A percentile compares a stretch with the other conserved stretches of the same genome.
phyloP scores from a whole-genome alignment of 2,888 invertebrate species.

The Myopa tessellatipennis region DNA sequence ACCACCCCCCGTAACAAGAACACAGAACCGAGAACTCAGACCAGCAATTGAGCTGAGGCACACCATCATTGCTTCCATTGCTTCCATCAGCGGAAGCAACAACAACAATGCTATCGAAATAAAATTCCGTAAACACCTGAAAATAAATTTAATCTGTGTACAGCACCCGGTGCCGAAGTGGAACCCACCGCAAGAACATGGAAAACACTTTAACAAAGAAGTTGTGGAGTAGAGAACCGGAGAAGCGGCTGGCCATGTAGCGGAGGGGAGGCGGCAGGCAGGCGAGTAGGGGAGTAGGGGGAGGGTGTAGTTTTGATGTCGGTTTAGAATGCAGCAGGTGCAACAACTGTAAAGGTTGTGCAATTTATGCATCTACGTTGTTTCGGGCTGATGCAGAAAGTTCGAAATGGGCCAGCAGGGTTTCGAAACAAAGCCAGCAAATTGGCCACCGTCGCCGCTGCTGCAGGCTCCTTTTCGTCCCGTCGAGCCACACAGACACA shows the following conservation, averaged over 20 bases:
- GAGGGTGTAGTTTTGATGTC: not conserved
- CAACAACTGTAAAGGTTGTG: not conserved
- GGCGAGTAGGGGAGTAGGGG: not conserved
- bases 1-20: not conserved
- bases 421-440: not conserved
- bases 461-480: not conserved
- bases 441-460: not conserved
- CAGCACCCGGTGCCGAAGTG: slow-evolving; percentile 12
- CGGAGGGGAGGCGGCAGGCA: not conserved
- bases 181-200: slow-evolving; percentile 21
- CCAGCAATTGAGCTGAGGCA: not conserved
- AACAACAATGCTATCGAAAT: not conserved
- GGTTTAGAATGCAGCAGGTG: slow-evolving; percentile 26
- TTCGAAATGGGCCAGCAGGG: not conserved
- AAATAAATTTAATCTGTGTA: slow-evolving; percentile 54
- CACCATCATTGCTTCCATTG: not conserved
- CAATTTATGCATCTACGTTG: slow-evolving; percentile 30
- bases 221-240: not conserved
- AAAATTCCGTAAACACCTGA: slow-evolving; percentile 52
- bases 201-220: slow-evolving; percentile 27
- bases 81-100: not conserved
- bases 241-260: not conserved
- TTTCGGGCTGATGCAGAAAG: not conserved
- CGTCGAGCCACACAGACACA: not conserved
- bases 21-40: not conserved